Evolutionary conservation across 1,140 invertebrate genomes (phyloP).

Genomic region (Sinonovacula constricta): DNA sequence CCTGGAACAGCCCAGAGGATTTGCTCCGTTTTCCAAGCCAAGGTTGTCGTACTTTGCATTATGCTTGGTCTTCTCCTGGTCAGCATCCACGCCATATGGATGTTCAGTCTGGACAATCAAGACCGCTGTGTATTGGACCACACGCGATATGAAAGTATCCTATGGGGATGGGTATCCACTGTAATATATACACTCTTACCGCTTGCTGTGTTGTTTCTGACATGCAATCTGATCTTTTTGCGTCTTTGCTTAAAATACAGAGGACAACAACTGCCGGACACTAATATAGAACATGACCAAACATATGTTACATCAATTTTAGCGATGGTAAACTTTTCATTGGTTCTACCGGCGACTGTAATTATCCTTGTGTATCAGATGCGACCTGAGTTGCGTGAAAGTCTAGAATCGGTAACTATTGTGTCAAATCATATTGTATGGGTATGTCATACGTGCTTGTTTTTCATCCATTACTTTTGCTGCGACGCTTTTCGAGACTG

Average conservation of each 20-base stretch:
- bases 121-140: not conserved
- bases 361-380: no score
- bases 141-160: not conserved
- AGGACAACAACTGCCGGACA: no score
- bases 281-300: no score
- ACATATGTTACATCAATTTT: no score
- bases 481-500: no score
- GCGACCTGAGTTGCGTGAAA: no score
- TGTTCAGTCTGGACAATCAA: not conserved
- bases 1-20: not conserved
- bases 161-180: not conserved
- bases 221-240: not conserved
- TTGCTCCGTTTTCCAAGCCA: not conserved
- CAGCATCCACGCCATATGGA: slow-evolving; percentile 1
- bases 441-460: no score
- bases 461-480: no score
- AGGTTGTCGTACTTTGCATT: not conserved
- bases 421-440: no score
- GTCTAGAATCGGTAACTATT: no score
- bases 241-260: not conserved
- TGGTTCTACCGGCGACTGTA: no score
- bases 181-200: not conserved
- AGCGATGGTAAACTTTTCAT: no score
- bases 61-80: not conserved
- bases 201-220: not conserved